Percentiles rank a stretch among this genome's conserved stretches.
Evolutionary conservation across 2,113 vertebrate genomes (phyloP).

Genomic region (Gasterosteus aculeatus): DNA sequence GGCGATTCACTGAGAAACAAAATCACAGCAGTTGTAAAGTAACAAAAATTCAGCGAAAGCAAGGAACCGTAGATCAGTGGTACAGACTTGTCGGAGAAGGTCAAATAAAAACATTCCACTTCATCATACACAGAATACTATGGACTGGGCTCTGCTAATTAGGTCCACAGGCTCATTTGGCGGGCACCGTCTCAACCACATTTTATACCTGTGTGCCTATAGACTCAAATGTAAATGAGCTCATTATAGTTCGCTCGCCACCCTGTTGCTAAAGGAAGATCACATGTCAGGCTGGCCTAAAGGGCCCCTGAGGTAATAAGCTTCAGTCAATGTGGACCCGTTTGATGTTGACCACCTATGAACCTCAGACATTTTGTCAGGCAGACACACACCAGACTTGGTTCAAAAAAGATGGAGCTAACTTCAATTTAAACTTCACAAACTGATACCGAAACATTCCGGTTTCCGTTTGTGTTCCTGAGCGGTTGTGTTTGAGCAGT

Average conservation of each 20-base stretch:
- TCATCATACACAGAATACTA: conserved; percentile 49
- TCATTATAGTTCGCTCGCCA: conserved; percentile 75
- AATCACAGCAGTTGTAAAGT: neutral
- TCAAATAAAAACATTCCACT: conserved; percentile 35
- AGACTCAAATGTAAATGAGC: conserved; percentile 76
- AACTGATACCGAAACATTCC: neutral
- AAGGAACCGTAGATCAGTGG: neutral
- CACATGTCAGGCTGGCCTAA: conserved; percentile 52
- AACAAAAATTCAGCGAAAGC: neutral
- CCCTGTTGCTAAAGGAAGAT: conserved; percentile 46
- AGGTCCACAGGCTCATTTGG: conserved; percentile 48
- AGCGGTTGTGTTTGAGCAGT: neutral
- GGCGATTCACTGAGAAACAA: neutral
- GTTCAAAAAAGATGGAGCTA: conserved; percentile 33
- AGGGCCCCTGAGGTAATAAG: conserved; percentile 74
- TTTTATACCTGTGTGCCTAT: conserved; percentile 26
- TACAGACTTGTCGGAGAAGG: conserved; percentile 25
- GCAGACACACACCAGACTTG: conserved; percentile 9
- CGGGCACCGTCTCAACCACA: conserved; percentile 30
- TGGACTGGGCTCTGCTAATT: conserved; percentile 62
- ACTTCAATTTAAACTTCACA: conserved; percentile 11
- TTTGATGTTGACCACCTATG: conserved; percentile 68
- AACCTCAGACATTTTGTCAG: conserved; percentile 28
- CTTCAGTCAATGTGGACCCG: conserved; percentile 41
- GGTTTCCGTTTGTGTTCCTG: neutral